These are phyloP conservation scores for Odobenus rosmarus DNA, from an alignment of 2,113 vertebrate species.

Conservation along the genomic window DNA sequence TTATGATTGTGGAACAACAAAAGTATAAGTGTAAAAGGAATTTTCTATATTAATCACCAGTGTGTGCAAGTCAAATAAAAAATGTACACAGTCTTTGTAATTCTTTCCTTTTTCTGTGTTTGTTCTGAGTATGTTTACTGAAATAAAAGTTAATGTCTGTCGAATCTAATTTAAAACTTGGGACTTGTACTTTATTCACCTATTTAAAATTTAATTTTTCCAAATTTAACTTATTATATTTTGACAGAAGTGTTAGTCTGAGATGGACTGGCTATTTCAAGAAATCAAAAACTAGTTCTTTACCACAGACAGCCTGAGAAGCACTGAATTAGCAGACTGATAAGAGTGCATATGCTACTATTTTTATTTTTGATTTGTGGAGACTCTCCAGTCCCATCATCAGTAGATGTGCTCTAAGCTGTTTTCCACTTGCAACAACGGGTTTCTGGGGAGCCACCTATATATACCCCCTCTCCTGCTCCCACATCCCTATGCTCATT, in stretches of 20 bases:
- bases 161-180: neutral
- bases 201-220: neutral
- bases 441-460: neutral
- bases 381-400: neutral
- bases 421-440: neutral
- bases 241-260: neutral
- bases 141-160: neutral
- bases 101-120: neutral
- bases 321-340: neutral
- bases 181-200: neutral
- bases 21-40: neutral
- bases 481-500: rapidly evolving
- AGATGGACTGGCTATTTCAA: neutral
- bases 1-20: neutral
- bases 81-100: neutral
- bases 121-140: neutral
- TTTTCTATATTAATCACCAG: neutral
- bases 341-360: neutral
- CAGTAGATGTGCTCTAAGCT: neutral
- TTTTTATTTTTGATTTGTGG: neutral
- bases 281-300: neutral
- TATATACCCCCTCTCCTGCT: neutral
- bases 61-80: neutral
- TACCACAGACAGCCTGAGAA: neutral
- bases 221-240: neutral